Evolutionary conservation across 2,113 vertebrate species (phyloP).

Genomic region (Hydropotes inermis): DNA sequence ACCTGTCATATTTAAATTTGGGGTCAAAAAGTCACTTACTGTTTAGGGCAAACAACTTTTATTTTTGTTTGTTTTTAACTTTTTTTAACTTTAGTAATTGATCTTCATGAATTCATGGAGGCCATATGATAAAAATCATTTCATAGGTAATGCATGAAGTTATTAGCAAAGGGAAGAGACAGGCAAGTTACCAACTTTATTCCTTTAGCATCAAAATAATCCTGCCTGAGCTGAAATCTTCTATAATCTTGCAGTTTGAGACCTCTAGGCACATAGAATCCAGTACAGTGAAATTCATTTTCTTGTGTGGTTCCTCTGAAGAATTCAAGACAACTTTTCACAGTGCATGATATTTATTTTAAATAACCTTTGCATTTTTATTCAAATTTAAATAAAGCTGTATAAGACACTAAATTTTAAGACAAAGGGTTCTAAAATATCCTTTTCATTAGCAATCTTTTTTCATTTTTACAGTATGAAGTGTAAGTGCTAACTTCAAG

Average conservation of each 20-base stretch:
- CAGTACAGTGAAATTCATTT: constrained; percentile 39
- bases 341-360: constrained; percentile 55
- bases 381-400: constrained; percentile 53
- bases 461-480: background rate
- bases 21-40: constrained; percentile 8
- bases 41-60: background rate
- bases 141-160: background rate
- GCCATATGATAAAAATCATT: background rate
- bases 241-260: constrained; percentile 20
- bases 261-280: background rate
- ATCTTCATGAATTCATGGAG: background rate
- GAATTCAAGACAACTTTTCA: constrained; percentile 36
- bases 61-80: background rate
- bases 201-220: background rate
- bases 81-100: background rate
- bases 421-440: background rate
- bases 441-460: background rate
- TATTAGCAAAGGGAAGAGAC: background rate
- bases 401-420: background rate
- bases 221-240: background rate
- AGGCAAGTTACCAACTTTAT: background rate
- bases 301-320: constrained; percentile 36
- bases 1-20: background rate
- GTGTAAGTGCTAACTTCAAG: background rate
- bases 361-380: constrained; percentile 55